Base-by-base conservation (phyloP, 2,888 invertebrate species). In the Rhingia rostrata region DNA sequence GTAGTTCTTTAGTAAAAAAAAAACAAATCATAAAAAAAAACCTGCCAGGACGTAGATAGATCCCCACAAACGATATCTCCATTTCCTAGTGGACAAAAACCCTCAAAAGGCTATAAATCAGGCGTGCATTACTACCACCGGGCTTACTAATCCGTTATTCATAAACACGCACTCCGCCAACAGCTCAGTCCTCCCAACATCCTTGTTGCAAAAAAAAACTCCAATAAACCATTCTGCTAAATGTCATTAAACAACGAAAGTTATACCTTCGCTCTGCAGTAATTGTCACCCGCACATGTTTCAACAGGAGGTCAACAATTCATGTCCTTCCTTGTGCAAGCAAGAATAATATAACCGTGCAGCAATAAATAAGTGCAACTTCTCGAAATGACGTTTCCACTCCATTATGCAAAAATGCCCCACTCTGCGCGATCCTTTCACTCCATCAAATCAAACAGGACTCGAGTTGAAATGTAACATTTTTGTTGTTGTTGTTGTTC, bases 301-400 rank as follows among this genome's bases (percentile, higher is more conserved):
- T 22, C 64, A 61, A 37, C 51, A 37, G 41, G n/a, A 54, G 51
- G 60, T 56, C 74, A 69, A 66, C 79, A 70, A 74, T 60, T 74
- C 79, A 74, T 74, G 79, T 75, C 69, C 58, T 51, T 74, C 4
- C 70, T 22, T 35, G 41, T 6, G 53, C n/a, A 30, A 47, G 61
- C 51, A 47, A 41, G 10, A 39, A 56, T 22, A 51, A 51, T 9
- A 67, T 39, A 67, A 39, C 47, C 63, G 49, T 58, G 60, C 66
- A 69, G 79, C 79, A 69, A 84, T 84, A 84, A 84, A 84, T 84
- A 84, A 79, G 58, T 84, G 79, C 84, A 84, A 84, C 79, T 84
- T 84, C 79, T 80, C 79, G 79, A 84, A 84, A 84, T 84, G 84
- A 84, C 84, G 74, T 84, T 84, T 84, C 74, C 84, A 84, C 84